Evolutionary conservation across 1,140 invertebrate genomes (phyloP), one percentile per base, ranked within the genome.

Genomic region (Drosophila busckii): DNA sequence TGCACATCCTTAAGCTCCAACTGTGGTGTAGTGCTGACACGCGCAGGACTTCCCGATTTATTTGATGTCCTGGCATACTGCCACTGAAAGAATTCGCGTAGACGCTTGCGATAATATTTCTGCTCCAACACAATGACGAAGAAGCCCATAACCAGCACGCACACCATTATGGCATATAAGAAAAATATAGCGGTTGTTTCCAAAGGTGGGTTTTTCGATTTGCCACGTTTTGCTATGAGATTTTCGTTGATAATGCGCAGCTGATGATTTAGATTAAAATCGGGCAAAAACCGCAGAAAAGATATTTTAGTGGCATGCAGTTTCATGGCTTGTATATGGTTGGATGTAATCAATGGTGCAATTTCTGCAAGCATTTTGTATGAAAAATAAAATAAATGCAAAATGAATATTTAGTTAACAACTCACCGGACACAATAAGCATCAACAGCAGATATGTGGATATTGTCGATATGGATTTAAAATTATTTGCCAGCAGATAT

Each of bases 201-300:
- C 15, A 23, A 8, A 38, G 7, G 56, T 16, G 1, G 52, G n/a
- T 8, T 29, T 6, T 0, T 26, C 31, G 15, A 38, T 15, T 53
- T 45, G 12, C 54, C 34, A 4, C 60, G 40, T 4, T 60, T 48
- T 0, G 42, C 53, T 32, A 85, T 65, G 1, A 87, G 70, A 15
- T 82, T 70, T 29, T 87, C 85, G 31, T 87, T 87, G n/a, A 87
- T 82, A 3, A 82, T 38, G 10, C 76, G 69, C 6, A 87, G 26
- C 37, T 87, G 85, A 29, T 87, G 86, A 26, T 85, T 85, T 9
- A 87, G 50, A 62, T 84, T 83, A 4, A 86, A 87, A 40, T 87
- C 86, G 8, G 86, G 86, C 2, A 87, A 26, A 9, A 86, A 59
- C 15, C 62, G 35, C 4, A 87, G 45, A 8, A 86, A 68, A 2